A percentile compares a stretch with the other conserved stretches of the same genome.
Conservation (phyloP, 2,888 invertebrate species). For the Torymus tubicola region DNA sequence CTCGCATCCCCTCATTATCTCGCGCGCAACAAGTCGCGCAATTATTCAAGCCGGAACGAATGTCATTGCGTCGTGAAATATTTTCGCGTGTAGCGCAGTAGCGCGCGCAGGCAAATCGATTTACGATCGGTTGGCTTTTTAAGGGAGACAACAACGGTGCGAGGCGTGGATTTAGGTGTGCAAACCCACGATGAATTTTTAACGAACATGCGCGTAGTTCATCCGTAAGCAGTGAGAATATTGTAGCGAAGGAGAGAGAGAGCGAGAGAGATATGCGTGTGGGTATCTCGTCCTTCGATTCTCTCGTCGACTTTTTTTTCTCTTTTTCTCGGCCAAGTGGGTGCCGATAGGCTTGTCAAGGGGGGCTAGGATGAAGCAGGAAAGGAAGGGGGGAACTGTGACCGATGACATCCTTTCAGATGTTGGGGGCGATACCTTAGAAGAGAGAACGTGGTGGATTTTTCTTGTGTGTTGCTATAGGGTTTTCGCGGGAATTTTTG, state of each 20-base stretch:
- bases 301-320: constrained; percentile 59
- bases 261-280: neutral
- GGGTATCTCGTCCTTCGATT: constrained; percentile 64
- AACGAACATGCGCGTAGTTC: constrained; percentile 51
- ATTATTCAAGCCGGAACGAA: constrained; percentile 48
- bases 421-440: neutral
- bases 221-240: too few relatives aligned
- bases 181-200: constrained; percentile 70
- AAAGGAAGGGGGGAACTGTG: constrained; percentile 25
- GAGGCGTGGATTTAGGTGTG: constrained; percentile 69
- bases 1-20: constrained; percentile 48
- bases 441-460: too few relatives aligned
- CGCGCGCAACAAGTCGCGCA: constrained; percentile 41
- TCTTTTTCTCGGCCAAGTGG: constrained; percentile 23
- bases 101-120: constrained; percentile 57
- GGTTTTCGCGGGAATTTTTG: too few relatives aligned
- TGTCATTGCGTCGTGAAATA: constrained; percentile 49
- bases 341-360: constrained; percentile 12
- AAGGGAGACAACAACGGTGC: constrained; percentile 17
- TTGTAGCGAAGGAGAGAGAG: neutral
- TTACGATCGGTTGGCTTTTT: constrained; percentile 58
- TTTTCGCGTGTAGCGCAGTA: neutral
- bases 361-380: constrained; percentile 12
- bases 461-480: too few relatives aligned
- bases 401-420: constrained; percentile 51